Conservation (phyloP, 2,113 vertebrate species). For the Oceanites oceanicus region DNA sequence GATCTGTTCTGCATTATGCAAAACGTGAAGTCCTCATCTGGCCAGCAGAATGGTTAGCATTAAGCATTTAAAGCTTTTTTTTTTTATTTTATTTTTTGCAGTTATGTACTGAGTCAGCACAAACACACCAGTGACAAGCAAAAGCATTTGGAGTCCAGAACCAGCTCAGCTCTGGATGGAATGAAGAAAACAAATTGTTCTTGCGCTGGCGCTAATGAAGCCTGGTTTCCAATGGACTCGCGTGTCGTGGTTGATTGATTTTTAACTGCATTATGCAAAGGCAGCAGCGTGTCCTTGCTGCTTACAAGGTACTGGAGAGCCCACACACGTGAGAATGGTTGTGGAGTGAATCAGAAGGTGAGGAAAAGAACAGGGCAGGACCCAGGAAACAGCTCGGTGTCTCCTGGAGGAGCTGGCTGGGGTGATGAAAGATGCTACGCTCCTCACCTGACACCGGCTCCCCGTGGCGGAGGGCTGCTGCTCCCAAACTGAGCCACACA, state of each 20-base stretch:
- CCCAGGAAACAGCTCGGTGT: rapidly evolving
- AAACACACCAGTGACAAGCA: not conserved
- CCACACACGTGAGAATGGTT: not conserved
- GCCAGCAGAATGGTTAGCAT: not conserved
- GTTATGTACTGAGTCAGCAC: conserved; percentile 33
- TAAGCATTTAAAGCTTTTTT: not conserved
- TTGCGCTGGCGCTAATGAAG: not conserved
- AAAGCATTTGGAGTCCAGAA: not conserved
- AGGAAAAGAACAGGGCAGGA: not conserved
- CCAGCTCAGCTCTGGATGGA: not conserved
- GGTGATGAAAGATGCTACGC: not conserved
- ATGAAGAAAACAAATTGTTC: conserved; percentile 39
- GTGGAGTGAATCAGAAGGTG: not conserved
- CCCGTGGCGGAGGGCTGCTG: not conserved
- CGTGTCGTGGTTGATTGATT: not conserved
- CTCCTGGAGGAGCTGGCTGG: not conserved
- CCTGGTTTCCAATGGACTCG: not conserved
- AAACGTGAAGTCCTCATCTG: not conserved
- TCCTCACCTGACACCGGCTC: not conserved
- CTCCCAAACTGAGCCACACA: not conserved
- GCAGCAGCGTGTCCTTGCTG: not conserved
- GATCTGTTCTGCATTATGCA: not conserved
- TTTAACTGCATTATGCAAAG: not conserved
- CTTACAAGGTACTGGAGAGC: not conserved
- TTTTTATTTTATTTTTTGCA: not conserved